These are phyloP conservation scores for Phrynocephalus guinanensis DNA, from an alignment of 2,797 vertebrate species.

Conservation along the genomic window DNA sequence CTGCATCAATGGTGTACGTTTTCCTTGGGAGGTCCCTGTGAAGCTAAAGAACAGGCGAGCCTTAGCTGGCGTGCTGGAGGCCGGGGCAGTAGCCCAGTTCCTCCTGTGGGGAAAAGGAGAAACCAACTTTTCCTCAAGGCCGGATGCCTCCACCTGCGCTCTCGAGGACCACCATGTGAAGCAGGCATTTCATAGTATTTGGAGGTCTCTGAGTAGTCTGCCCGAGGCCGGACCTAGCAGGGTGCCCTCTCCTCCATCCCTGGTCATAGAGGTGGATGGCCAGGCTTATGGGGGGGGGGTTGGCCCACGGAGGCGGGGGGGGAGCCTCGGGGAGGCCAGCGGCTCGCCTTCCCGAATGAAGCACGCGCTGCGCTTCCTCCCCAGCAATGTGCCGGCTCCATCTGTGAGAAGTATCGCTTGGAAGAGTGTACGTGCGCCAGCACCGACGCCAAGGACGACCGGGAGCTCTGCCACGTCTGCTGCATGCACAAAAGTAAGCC, in stretches of 20 bases:
- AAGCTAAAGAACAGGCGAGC: not conserved
- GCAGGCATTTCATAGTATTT: not conserved
- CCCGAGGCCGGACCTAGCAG: too few species aligned
- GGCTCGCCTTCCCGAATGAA: not conserved
- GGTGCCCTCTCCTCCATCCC: too few species aligned
- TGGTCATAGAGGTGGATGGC: not conserved
- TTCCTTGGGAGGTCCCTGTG: not conserved
- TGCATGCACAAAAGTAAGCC: conserved; percentile 94
- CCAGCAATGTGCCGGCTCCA: conserved; percentile 94
- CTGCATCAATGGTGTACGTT: conserved; percentile 92
- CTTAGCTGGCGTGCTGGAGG: not conserved
- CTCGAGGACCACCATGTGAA: not conserved
- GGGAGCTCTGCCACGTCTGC: conserved; percentile 95
- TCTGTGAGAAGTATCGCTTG: conserved; percentile 88
- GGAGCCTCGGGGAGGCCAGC: too few species aligned
- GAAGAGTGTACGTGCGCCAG: conserved; percentile 92
- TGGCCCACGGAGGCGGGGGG: too few species aligned
- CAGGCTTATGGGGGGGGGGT: too few species aligned
- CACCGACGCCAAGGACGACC: conserved; percentile 86
- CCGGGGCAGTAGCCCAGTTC: too few species aligned
- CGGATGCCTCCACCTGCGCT: not conserved
- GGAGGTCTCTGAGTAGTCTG: too few species aligned
- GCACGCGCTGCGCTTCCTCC: conserved; percentile 46
- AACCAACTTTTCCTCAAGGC: not conserved
- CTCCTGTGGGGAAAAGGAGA: too few species aligned